Evolutionary conservation across 2,797 vertebrate species (phyloP).

Genomic region (Sebastes cheni): DNA sequence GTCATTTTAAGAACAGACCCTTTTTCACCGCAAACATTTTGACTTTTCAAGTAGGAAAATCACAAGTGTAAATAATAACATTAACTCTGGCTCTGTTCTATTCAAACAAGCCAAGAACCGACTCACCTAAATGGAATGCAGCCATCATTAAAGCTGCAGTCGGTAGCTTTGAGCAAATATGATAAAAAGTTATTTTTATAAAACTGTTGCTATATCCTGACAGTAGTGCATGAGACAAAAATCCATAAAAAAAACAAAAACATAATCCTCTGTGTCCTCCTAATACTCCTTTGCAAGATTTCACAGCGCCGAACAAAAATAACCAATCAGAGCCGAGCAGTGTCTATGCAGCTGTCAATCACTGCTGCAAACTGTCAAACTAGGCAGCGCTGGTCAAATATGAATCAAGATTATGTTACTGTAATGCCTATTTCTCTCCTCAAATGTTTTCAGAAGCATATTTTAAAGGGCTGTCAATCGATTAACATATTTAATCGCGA

Average conservation of each 20-base stretch:
- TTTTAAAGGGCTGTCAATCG: too few relatives aligned
- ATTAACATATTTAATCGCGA: too few relatives aligned
- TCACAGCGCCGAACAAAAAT: not conserved
- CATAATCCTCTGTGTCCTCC: accelerated
- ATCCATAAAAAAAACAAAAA: too few relatives aligned
- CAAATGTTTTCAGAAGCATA: too few relatives aligned
- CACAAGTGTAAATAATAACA: not conserved
- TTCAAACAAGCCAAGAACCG: not conserved
- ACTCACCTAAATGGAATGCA: not conserved
- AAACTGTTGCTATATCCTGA: not conserved
- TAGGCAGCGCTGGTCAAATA: too few relatives aligned
- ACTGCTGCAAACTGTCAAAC: not conserved
- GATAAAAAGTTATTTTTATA: too few relatives aligned
- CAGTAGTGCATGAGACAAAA: not conserved
- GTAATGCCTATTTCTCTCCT: too few relatives aligned
- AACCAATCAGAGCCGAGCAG: not conserved
- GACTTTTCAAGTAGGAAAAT: not conserved
- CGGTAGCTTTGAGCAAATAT: not conserved
- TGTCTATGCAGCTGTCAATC: not conserved
- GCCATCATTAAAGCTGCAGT: not conserved
- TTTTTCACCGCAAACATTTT: not conserved
- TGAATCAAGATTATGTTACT: too few relatives aligned
- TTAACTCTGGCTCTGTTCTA: not conserved
- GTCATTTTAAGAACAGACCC: not conserved
- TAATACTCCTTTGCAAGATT: not conserved